Evolutionary conservation across 2,888 invertebrate genomes (phyloP), one percentile per base, ranked within the genome.

Genomic region (Acleris cristana): DNA sequence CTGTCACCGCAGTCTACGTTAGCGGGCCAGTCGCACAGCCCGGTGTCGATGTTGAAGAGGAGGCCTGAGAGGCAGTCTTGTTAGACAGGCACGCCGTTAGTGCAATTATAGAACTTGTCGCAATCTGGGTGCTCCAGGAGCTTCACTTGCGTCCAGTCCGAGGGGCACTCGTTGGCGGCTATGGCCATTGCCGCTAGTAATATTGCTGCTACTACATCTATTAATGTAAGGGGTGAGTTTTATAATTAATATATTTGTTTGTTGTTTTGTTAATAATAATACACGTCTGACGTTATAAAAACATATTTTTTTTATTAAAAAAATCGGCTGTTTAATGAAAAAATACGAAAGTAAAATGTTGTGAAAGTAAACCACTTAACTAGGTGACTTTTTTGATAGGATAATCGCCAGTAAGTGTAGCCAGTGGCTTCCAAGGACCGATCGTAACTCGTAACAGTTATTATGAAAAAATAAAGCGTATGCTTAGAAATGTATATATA

Each of bases 91-190:
- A 88, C 73, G 4, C 95, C 95, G 71, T 94, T 94, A 83, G 95
- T 94, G 77, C 96, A 96, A 76, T 95, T 95, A 64, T 95, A 90
- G 81, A 94, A 96, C 77, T 93, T 95, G 65, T 94, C 87, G 77
- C 96, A 96, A 61, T 93, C 89, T 1, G 86, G 89, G 58, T 92
- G 91, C 23, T 92, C 93, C 0, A 95, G 89, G 65, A 95, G 94
- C 79, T 93, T 91, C 70, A 89, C 89, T 21, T 90, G 75, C 0
- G 10, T 19, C 63, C 88, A 89, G 19, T 84, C 88, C 0, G 75
- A 6, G 0, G 91, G 91, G 64, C 91, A 91, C 62, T 79, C 76
- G 2, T 77, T 79, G 49, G 76, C 80, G 49, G 70, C 73, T 7
- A 69, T 75, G 2, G 75, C 77, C 59, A 79, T 80, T 12, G 75